These are phyloP conservation scores for Argynnis bischoffii DNA, from an alignment of 2,888 invertebrate species.

Conservation along the genomic window DNA sequence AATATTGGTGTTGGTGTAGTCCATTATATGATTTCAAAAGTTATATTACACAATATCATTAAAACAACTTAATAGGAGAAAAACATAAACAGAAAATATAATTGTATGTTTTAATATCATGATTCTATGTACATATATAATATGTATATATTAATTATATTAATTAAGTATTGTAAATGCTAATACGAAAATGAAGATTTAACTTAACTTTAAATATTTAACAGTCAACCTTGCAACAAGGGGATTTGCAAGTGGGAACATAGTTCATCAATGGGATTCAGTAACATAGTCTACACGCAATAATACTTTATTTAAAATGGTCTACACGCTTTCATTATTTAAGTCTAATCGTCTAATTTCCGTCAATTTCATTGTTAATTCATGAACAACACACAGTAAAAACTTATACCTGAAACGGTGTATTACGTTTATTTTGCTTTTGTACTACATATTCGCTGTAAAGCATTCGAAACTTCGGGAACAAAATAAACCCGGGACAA, in stretches of 20 bases:
- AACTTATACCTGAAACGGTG: too few relatives aligned
- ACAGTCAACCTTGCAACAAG: not conserved
- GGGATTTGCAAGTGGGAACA: slow-evolving; percentile 3
- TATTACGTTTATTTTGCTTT: too few relatives aligned
- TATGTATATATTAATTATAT: too few relatives aligned
- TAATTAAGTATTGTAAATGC: not conserved
- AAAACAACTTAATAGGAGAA: too few relatives aligned
- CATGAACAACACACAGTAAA: slow-evolving; percentile 3
- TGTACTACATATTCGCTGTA: too few relatives aligned
- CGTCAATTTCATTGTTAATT: slow-evolving; percentile 13
- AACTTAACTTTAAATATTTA: not conserved
- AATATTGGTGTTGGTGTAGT: slow-evolving; percentile 14
- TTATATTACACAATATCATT: not conserved
- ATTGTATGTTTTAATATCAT: too few relatives aligned
- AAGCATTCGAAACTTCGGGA: too few relatives aligned
- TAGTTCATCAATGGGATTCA: slow-evolving; percentile 16
- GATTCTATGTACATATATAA: too few relatives aligned
- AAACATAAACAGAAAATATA: too few relatives aligned
- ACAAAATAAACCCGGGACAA: too few relatives aligned
- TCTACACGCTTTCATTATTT: slow-evolving; percentile 8
- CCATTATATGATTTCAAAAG: slow-evolving; percentile 2
- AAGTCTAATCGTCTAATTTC: slow-evolving; percentile 5
- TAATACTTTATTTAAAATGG: not conserved
- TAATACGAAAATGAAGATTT: not conserved
- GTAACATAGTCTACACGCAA: not conserved